Conservation (phyloP, 2,888 invertebrate genomes). For the Acrobasis repandana region DNA sequence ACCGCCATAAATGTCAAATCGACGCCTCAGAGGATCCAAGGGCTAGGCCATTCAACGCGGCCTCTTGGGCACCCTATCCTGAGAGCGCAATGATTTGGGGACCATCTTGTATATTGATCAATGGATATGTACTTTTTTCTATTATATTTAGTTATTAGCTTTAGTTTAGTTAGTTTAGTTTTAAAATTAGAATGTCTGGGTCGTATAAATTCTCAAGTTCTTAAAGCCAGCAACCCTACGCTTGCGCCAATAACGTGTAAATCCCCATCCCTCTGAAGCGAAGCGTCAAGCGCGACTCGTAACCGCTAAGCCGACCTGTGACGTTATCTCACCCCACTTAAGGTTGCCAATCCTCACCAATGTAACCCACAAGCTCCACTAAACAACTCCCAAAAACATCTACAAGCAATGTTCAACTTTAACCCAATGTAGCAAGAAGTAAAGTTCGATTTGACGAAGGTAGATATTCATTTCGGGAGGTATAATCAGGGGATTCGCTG, state of each 20-base stretch:
- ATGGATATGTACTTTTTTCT: no score
- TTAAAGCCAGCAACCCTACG: conserved; percentile 53
- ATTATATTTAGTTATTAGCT: no score
- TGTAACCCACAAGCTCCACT: conserved; percentile 34
- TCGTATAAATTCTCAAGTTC: background rate
- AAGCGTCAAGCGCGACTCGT: conserved; percentile 75
- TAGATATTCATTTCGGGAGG: conserved; percentile 26
- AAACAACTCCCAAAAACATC: conserved; percentile 5
- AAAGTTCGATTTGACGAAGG: background rate
- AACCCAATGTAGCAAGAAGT: conserved; percentile 10
- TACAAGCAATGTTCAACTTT: conserved; percentile 21
- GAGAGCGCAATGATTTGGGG: no score
- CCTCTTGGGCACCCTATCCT: no score
- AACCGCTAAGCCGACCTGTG: conserved; percentile 78
- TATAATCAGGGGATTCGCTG: conserved; percentile 58
- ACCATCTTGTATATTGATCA: no score
- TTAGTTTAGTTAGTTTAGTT: no score
- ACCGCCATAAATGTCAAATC: no score
- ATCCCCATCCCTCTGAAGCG: conserved; percentile 71
- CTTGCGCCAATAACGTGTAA: conserved; percentile 60
- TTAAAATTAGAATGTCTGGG: no score
- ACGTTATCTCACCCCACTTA: conserved; percentile 66
- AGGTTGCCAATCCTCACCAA: conserved; percentile 43
- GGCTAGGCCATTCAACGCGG: no score
- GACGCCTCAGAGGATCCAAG: no score